A percentile compares a stretch with the other conserved stretches of the same genome.
Conservation (phyloP, 2,113 vertebrate species). For the Hystrix cristata region DNA sequence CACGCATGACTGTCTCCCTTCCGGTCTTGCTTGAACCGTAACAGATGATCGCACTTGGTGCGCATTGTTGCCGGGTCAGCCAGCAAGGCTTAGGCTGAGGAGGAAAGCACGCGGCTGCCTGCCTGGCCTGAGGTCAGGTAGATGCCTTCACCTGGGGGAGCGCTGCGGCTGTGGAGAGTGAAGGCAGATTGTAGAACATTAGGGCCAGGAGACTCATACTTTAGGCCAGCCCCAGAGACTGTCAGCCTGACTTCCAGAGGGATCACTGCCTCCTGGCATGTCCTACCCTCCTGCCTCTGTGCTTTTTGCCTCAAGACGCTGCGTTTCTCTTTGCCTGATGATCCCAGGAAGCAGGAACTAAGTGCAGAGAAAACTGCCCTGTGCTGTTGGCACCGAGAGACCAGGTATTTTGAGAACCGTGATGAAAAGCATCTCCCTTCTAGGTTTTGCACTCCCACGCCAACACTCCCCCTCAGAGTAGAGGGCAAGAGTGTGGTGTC, state of each 20-base stretch:
- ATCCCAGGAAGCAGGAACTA: neutral
- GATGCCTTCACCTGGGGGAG: neutral
- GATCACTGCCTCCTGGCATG: neutral
- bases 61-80: neutral
- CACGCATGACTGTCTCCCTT: neutral
- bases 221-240: no score
- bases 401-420: neutral
- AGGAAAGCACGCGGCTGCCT: neutral
- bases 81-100: neutral
- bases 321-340: neutral
- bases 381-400: neutral
- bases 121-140: neutral
- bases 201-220: neutral
- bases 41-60: neutral
- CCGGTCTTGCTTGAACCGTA: slow-evolving; percentile 12
- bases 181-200: neutral
- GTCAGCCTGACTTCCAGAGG: neutral
- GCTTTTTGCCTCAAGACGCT: neutral
- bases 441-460: neutral
- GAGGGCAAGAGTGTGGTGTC: neutral
- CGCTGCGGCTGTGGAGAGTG: neutral
- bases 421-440: neutral
- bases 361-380: neutral
- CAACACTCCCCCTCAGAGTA: neutral
- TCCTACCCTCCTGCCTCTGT: neutral